These are phyloP conservation scores for Drosophila kohkoa DNA, from an alignment of 1,140 invertebrate species.

Conservation along the genomic window DNA sequence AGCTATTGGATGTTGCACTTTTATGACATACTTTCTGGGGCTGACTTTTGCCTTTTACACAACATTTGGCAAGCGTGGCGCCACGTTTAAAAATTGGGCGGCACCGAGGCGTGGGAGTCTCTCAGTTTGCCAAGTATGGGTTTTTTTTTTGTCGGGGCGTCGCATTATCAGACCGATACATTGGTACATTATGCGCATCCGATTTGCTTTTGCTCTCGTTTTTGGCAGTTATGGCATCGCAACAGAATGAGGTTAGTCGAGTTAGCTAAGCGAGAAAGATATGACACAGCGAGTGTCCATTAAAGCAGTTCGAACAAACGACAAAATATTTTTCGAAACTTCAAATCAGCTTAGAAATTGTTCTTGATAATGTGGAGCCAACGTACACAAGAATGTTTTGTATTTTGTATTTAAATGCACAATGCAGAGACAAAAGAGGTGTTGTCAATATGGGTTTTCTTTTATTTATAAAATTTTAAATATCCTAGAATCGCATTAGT, in stretches of 20 bases:
- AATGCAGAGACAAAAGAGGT: too few species aligned
- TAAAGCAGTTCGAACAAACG: not conserved
- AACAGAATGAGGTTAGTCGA: constrained; percentile 41
- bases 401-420: too few species aligned
- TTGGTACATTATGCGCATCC: constrained; percentile 80
- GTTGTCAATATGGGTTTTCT: too few species aligned
- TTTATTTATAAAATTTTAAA: too few species aligned
- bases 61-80: constrained; percentile 74
- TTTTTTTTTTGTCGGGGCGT: constrained; percentile 42
- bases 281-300: constrained; percentile 8
- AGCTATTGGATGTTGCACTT: constrained; percentile 58
- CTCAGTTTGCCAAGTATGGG: constrained; percentile 55
- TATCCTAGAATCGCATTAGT: too few species aligned
- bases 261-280: constrained; percentile 17
- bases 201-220: constrained; percentile 49
- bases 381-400: too few species aligned
- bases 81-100: constrained; percentile 36
- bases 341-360: too few species aligned
- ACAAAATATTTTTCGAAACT: too few species aligned
- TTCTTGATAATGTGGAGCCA: too few species aligned
- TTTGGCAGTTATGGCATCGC: constrained; percentile 46
- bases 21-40: constrained; percentile 73
- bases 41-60: constrained; percentile 69
- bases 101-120: constrained; percentile 13
- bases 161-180: constrained; percentile 79